Conservation (phyloP, 2,113 vertebrate genomes). For the Stegastes partitus region DNA sequence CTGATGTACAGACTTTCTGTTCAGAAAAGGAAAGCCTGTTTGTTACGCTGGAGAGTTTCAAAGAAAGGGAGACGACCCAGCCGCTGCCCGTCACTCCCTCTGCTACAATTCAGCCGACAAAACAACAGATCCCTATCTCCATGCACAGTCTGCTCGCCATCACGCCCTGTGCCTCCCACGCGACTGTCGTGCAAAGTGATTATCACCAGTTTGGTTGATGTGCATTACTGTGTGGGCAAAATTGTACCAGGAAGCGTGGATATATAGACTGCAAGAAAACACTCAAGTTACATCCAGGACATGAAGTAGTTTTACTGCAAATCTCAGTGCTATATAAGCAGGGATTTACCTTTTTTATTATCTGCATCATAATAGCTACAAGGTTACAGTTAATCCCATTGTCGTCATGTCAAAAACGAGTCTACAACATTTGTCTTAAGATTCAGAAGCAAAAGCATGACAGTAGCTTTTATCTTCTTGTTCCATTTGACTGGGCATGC, state of each 20-base stretch:
- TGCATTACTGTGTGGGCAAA: conserved; percentile 12
- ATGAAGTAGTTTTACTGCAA: too few species aligned
- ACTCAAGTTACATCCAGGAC: background rate
- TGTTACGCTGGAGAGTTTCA: conserved; percentile 84
- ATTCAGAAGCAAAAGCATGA: background rate
- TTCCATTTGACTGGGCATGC: background rate
- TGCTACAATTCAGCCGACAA: conserved; percentile 69
- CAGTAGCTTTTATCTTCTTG: background rate
- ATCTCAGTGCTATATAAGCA: too few species aligned
- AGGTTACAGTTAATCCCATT: background rate
- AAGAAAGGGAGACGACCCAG: conserved; percentile 77
- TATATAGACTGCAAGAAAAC: background rate
- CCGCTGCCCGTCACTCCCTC: conserved; percentile 62
- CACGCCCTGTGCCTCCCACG: conserved; percentile 35
- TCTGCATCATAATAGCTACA: too few species aligned
- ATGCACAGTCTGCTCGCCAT: conserved; percentile 49
- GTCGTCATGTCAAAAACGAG: background rate
- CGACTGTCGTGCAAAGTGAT: conserved; percentile 40
- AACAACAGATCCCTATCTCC: conserved; percentile 81
- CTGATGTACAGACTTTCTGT: conserved; percentile 85
- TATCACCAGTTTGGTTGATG: conserved; percentile 23
- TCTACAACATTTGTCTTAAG: background rate
- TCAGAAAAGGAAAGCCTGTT: conserved; percentile 85
- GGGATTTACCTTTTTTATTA: too few species aligned
- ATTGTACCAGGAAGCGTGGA: background rate